phyloP scores from a whole-genome alignment of 2,113 vertebrate species.

The Dasyornis broadbenti region DNA sequence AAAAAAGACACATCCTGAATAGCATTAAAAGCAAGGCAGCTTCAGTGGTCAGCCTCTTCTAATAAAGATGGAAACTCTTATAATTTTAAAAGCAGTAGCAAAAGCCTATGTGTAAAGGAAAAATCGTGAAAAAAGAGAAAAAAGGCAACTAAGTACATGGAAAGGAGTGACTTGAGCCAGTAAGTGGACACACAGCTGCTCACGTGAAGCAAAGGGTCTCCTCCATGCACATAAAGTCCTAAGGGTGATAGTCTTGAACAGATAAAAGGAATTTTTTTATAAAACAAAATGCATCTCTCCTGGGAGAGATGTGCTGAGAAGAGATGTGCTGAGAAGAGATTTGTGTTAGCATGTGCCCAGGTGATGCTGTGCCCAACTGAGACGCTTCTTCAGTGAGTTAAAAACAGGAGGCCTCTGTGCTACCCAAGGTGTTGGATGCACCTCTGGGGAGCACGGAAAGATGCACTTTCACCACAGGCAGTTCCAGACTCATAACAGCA shows the following conservation, averaged over 20 bases:
- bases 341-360: too few relatives aligned
- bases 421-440: neutral
- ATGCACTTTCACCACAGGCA: neutral
- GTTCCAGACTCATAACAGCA: neutral
- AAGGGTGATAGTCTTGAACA: neutral
- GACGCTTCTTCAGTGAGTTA: neutral
- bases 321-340: neutral
- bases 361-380: neutral
- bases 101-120: neutral
- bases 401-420: neutral
- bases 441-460: neutral
- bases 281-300: neutral
- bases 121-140: neutral
- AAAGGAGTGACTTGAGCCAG: neutral
- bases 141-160: neutral
- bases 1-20: constrained; percentile 1
- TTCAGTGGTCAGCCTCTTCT: neutral
- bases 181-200: neutral
- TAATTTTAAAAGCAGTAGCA: neutral
- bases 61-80: neutral
- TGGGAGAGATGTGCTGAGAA: neutral
- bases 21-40: neutral
- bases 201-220: rapidly evolving
- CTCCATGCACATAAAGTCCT: neutral
- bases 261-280: neutral